Evolutionary conservation across 2,797 vertebrate genomes (phyloP), one percentile per base, ranked within the genome.

Genomic region (Acipenser transmontanus): DNA sequence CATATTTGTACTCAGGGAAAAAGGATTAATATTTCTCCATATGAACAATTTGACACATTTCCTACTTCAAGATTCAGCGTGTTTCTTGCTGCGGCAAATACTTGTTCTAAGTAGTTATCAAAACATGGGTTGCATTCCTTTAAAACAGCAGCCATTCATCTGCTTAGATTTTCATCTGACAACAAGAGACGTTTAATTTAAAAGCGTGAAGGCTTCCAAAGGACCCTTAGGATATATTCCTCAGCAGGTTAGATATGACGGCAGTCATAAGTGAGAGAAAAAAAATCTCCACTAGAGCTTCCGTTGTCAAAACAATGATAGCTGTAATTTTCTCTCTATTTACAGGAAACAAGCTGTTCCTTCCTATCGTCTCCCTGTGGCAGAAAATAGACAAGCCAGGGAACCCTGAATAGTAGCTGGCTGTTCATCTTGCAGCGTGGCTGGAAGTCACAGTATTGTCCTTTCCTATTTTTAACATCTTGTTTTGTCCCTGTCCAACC

Each of bases 221-320:
- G 65, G 70, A 68, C 70, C 69, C 65, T 63, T 34, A 59, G 67
- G 67, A 69, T 20, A 51, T 71, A 66, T 77, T 72, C 74, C 73
- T 60, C 73, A 69, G 11, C 71, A 73, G 69, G 59, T 49, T 71
- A n/a, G 3, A 66, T 70, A 60, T 62, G 69, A 68, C 68, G 74
- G 76, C 79, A 77, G 72, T 77, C 73, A 73, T 75, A 78, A 81
- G 72, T 72, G 74, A 84, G 74, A 73, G 13, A 64, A 71, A 69
- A 47, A 74, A 73, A 74, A 73, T 73, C 74, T 79, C 71, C 72
- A 73, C 65, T 12, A n/a, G 68, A 72, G 72, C 65, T 77, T 84
- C 78, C 78, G 77, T 81, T 88, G 82, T 84, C 85, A 85, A 87
- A 88, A 88, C 83, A 88, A 84, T 76, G 78, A 84, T 78, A 71